Percentiles rank a stretch among this genome's conserved stretches.
These are phyloP conservation scores for Thaumetopoea pityocampa DNA, from an alignment of 1,140 invertebrate genomes.

Conservation along the genomic window DNA sequence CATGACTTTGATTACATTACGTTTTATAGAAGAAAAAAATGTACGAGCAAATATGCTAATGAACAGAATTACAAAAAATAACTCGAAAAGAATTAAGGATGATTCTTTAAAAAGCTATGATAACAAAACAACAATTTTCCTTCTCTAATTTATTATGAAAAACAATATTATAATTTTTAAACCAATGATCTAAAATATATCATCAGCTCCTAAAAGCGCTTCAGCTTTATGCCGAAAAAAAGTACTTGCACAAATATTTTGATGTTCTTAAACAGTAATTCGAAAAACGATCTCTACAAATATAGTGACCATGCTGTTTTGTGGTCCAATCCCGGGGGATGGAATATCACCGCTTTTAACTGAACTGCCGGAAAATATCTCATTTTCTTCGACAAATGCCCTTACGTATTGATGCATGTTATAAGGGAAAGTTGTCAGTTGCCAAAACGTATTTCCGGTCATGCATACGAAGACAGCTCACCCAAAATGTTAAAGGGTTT, in stretches of 20 bases:
- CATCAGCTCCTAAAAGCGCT: neutral
- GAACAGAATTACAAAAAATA: no score
- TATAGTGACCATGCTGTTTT: constrained; percentile 17
- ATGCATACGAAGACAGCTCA: constrained; percentile 18
- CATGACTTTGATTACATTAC: constrained; percentile 38
- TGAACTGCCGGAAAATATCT: constrained; percentile 40
- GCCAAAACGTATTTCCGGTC: constrained; percentile 21
- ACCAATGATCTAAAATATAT: no score
- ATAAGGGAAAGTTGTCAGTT: constrained; percentile 20
- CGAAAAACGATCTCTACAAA: constrained; percentile 13
- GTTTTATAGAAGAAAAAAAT: constrained; percentile 25
- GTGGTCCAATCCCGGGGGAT: neutral
- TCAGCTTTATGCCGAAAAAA: neutral
- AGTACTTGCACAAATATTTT: constrained; percentile 9
- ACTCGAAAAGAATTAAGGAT: no score
- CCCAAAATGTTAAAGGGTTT: constrained; percentile 16
- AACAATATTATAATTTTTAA: no score
- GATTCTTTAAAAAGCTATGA: no score
- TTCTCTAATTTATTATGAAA: no score
- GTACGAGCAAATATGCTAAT: constrained; percentile 29
- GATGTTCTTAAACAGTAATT: constrained; percentile 13
- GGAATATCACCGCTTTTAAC: constrained; percentile 29
- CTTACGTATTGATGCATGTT: constrained; percentile 49
- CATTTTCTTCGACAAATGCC: constrained; percentile 40
- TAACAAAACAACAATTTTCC: no score